Percentiles rank a stretch among this genome's conserved stretches.
These are phyloP conservation scores for Pseudomyrmex concolor DNA, from an alignment of 1,140 invertebrate species.

Conservation along the genomic window DNA sequence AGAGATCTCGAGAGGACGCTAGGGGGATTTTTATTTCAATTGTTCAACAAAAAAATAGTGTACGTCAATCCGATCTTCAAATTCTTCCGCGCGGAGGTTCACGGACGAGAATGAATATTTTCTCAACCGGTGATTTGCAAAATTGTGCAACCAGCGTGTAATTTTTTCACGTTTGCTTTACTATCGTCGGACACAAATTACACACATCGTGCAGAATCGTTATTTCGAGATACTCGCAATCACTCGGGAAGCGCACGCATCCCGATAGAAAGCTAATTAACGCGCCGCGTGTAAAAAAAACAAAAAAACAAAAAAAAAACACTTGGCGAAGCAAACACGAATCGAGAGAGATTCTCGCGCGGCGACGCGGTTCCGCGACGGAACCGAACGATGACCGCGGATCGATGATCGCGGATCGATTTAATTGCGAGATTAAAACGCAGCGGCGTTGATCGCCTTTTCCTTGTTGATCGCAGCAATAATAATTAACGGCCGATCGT, in stretches of 20 bases:
- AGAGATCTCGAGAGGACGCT: background rate
- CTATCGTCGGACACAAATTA: background rate
- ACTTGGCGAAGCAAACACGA: constrained; percentile 29
- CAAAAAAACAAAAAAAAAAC: background rate
- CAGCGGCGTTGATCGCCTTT: constrained; percentile 49
- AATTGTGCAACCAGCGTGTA: background rate
- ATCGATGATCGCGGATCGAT: constrained; percentile 46
- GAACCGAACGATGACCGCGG: constrained; percentile 11
- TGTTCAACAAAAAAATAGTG: too few species aligned
- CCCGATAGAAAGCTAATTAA: constrained; percentile 42
- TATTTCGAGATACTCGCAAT: constrained; percentile 18
- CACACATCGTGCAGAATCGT: background rate
- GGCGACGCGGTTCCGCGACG: constrained; percentile 5
- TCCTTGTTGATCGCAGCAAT: constrained; percentile 57
- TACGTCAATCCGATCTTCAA: background rate
- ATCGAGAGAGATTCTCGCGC: constrained; percentile 32
- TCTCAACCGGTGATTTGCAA: background rate
- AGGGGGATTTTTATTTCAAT: too few species aligned
- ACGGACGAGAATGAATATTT: background rate
- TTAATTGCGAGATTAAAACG: constrained; percentile 52
- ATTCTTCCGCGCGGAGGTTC: background rate
- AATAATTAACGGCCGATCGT: constrained; percentile 42
- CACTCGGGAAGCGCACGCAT: constrained; percentile 10
- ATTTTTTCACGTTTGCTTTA: constrained; percentile 2
- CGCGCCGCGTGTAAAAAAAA: background rate